Conservation (phyloP, 2,888 invertebrate genomes). For the Clostera curtula region DNA sequence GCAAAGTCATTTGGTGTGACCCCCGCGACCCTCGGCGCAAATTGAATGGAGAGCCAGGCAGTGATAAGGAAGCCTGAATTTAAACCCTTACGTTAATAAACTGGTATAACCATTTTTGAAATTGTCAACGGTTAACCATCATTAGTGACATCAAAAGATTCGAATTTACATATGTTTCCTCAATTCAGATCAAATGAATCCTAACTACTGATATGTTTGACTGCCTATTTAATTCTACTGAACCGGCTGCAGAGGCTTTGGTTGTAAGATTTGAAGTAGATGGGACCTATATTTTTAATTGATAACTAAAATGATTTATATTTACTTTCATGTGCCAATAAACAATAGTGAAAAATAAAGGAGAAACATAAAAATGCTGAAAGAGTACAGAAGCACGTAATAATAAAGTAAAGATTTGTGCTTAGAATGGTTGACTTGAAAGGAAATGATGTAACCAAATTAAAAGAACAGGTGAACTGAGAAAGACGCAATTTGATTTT, state of each 20-base stretch:
- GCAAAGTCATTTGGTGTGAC: slow-evolving; percentile 93
- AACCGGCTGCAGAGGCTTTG: slow-evolving; percentile 64
- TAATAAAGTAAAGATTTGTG: slow-evolving; percentile 44
- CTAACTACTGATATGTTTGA: slow-evolving; percentile 12
- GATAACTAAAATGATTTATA: slow-evolving; percentile 30
- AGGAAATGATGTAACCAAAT: slow-evolving; percentile 17
- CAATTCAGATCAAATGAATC: slow-evolving; percentile 60
- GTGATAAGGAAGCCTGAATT: slow-evolving; percentile 93
- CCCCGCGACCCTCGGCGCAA: slow-evolving; percentile 91
- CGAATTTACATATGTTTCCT: slow-evolving; percentile 45
- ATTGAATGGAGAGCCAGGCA: slow-evolving; percentile 98
- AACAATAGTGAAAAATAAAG: slow-evolving; percentile 54
- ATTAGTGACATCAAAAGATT: slow-evolving; percentile 2
- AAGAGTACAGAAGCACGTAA: slow-evolving; percentile 26
- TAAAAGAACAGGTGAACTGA: slow-evolving; percentile 45
- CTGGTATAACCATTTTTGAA: slow-evolving; percentile 9
- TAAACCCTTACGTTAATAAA: slow-evolving; percentile 28
- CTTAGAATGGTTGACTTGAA: slow-evolving; percentile 30
- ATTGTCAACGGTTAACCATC: slow-evolving; percentile 9
- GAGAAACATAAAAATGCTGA: slow-evolving; percentile 32
- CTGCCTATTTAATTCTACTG: slow-evolving; percentile 22
- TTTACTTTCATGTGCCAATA: slow-evolving; percentile 73
- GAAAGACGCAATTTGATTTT: slow-evolving; percentile 23
- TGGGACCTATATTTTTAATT: slow-evolving; percentile 26
- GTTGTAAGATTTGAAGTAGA: slow-evolving; percentile 29